Evolutionary conservation across 2,888 invertebrate genomes (phyloP), one percentile per base, ranked within the genome.

Genomic region (Cremastobaeus sp.): DNA sequence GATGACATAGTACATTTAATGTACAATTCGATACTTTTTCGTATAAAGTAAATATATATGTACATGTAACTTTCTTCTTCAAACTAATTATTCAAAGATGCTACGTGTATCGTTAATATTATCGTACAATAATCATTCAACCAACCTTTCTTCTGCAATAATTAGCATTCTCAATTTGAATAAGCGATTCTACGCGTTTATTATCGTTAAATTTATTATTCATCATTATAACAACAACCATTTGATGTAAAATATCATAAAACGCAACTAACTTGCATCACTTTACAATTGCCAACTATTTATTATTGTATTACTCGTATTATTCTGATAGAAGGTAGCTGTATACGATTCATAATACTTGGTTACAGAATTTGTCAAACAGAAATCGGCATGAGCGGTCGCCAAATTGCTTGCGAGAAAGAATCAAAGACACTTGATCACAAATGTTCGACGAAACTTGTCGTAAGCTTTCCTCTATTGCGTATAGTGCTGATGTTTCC

Each of bases 81-180:
- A 48, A 20, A 60, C 21, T 47, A 54, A 60, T 35, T 52, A 57
- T 15, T 68, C 43, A 59, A 43, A 15, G 35, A 35, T 37, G 32
- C 39, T 60, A 69, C 30, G 12, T 55, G n/a, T 62, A 48, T 25
- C 25, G 54, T 45, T 60, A 47, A 60, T 62, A 69, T 47, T 69
- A 62, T 69, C 35, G 55, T 69, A 69, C 62, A 69, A 69, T 39
- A 69, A 55, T 62, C 60, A 69, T 69, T 69, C 55, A 69, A 69
- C 9, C 32, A 34, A 50, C n/a, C 35, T 43, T 45, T 52, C 41
- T 28, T 54, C 25, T 34, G 34, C 15, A 20, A 11, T 15, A 64
- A 64, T 25, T 9, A 59, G 18, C 11, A 39, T 17, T 14, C 12
- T 8, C 18, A 8, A 4, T 25, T 59, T 14, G 17, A 17, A 41